phyloP scores from a whole-genome alignment of 1,140 invertebrate genomes.

The Spodoptera litura region DNA sequence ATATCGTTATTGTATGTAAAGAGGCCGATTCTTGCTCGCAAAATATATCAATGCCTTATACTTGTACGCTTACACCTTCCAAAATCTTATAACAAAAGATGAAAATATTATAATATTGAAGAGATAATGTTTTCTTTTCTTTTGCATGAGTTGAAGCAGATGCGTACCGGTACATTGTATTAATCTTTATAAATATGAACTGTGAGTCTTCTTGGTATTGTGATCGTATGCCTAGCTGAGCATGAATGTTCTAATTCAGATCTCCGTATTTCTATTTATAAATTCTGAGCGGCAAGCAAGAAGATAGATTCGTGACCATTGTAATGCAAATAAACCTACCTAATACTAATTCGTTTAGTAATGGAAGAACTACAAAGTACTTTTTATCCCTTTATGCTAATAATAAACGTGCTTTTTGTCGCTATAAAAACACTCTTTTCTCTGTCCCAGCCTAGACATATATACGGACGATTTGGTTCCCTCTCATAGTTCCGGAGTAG shows the following conservation, averaged over 20 bases:
- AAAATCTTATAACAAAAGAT: conserved; percentile 32
- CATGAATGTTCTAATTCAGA: too few species aligned
- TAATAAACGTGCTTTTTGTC: too few species aligned
- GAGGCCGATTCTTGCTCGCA: conserved; percentile 19
- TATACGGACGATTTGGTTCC: background rate
- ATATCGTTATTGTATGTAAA: conserved; percentile 37
- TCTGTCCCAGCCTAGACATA: background rate
- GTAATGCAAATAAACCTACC: too few species aligned
- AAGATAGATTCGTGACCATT: too few species aligned
- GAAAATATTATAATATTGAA: conserved; percentile 37
- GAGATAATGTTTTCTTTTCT: conserved; percentile 18
- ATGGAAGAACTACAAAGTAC: too few species aligned
- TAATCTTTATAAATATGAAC: conserved; percentile 1
- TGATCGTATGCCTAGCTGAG: background rate
- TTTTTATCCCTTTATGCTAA: too few species aligned
- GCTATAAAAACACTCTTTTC: too few species aligned
- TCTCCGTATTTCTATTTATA: too few species aligned
- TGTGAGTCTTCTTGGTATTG: background rate
- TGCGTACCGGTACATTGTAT: conserved; percentile 1
- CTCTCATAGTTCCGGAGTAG: background rate
- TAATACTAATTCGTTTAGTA: too few species aligned
- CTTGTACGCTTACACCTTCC: conserved; percentile 20
- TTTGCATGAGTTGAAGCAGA: conserved; percentile 3
- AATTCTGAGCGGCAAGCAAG: too few species aligned
- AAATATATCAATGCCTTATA: conserved; percentile 34